phyloP scores from a whole-genome alignment of 2,888 invertebrate species.

The Amorpha juglandis region DNA sequence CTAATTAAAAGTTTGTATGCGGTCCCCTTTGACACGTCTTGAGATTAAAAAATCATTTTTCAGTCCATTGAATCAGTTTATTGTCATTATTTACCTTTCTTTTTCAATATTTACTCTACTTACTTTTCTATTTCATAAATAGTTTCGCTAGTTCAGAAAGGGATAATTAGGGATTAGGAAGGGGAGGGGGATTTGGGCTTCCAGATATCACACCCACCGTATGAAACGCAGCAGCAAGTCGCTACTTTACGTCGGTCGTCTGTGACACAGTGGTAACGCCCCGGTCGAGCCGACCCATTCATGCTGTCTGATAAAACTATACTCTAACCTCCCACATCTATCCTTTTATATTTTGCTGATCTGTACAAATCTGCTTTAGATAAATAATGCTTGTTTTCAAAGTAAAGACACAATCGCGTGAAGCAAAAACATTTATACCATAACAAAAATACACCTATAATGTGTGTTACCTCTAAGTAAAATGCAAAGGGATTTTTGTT shows the following conservation, averaged over 20 bases:
- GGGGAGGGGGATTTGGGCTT: no score
- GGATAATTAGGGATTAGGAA: no score
- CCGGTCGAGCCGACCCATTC: no score
- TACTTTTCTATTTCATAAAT: no score
- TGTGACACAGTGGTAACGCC: no score
- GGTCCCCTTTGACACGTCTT: constrained; percentile 14
- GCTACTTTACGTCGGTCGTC: no score
- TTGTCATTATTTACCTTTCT: not conserved
- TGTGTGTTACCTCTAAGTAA: constrained; percentile 18
- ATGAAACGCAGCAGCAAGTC: no score
- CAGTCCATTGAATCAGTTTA: not conserved
- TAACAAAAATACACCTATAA: not conserved
- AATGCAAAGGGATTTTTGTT: constrained; percentile 21
- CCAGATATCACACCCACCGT: no score
- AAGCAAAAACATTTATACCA: not conserved
- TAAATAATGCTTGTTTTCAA: not conserved
- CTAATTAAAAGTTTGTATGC: constrained; percentile 67
- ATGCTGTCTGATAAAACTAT: no score
- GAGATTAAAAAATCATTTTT: constrained; percentile 12
- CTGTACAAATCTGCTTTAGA: not conserved
- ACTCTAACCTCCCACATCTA: no score
- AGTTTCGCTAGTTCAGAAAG: no score
- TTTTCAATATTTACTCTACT: no score
- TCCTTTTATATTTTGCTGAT: not conserved
- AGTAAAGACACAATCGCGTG: not conserved